These are phyloP conservation scores for Laothoe populi DNA, from an alignment of 2,888 invertebrate genomes.

Conservation along the genomic window DNA sequence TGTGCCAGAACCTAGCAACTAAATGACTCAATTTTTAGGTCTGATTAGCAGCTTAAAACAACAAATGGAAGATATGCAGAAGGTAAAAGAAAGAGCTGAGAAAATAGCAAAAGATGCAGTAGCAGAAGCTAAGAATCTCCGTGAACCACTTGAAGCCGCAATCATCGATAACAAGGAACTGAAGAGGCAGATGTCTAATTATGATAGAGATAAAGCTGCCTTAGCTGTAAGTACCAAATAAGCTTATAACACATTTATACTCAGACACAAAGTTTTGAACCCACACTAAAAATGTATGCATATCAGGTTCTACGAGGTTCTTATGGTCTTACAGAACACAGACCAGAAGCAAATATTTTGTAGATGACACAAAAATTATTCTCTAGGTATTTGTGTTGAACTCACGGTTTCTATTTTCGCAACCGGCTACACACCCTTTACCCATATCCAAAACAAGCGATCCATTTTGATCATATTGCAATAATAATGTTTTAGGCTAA, in stretches of 20 bases:
- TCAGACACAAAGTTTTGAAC: too few relatives aligned
- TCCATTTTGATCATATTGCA: too few relatives aligned
- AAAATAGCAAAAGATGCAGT: conserved; percentile 87
- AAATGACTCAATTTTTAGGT: conserved; percentile 48
- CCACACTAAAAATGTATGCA: too few relatives aligned
- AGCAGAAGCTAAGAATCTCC: conserved; percentile 89
- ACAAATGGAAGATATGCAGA: conserved; percentile 90
- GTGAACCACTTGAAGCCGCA: conserved; percentile 89
- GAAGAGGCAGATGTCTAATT: conserved; percentile 91
- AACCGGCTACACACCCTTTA: too few relatives aligned
- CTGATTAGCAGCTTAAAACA: conserved; percentile 94
- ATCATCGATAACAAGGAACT: conserved; percentile 89
- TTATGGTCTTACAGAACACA: too few relatives aligned
- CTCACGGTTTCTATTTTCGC: too few relatives aligned
- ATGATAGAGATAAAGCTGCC: conserved; percentile 93
- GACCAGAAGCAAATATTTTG: too few relatives aligned
- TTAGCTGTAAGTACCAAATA: conserved; percentile 79
- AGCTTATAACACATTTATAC: neutral
- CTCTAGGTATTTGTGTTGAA: too few relatives aligned
- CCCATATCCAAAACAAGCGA: too few relatives aligned
- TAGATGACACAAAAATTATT: too few relatives aligned
- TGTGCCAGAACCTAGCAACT: neutral
- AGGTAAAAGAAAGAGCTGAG: conserved; percentile 91
- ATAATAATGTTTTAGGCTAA: conserved; percentile 68
- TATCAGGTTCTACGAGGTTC: too few relatives aligned